Evolutionary conservation across 2,797 vertebrate species (phyloP).

Genomic region (Gallinago stenura): DNA sequence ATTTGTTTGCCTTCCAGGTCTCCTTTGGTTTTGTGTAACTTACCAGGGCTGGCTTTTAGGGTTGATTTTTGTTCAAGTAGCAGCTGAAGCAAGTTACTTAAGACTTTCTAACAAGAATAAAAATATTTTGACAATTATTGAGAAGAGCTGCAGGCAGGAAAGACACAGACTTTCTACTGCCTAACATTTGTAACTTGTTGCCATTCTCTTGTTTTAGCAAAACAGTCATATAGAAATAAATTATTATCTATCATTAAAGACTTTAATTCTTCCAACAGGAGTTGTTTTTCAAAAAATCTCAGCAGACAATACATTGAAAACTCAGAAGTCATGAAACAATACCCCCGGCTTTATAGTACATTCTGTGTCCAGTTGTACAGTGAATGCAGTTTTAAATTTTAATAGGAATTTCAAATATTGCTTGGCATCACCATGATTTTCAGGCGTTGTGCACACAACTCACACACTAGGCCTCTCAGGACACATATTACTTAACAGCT

Average conservation of each 20-base stretch:
- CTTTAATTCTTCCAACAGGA: not conserved
- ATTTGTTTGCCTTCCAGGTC: not conserved
- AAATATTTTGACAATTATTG: not conserved
- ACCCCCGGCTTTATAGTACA: not conserved
- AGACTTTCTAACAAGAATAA: not conserved
- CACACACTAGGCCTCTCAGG: not conserved
- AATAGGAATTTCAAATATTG: not conserved
- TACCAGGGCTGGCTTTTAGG: not conserved
- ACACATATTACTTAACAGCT: not conserved
- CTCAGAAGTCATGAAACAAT: not conserved
- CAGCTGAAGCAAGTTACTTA: not conserved
- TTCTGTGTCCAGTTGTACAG: not conserved
- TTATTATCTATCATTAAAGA: not conserved
- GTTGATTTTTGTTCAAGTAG: not conserved
- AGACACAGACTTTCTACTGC: not conserved
- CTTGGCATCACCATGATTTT: not conserved
- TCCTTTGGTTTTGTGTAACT: not conserved
- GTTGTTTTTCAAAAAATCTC: not conserved
- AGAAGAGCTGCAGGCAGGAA: not conserved
- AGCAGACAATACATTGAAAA: not conserved
- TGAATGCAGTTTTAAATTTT: not conserved
- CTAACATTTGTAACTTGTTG: not conserved
- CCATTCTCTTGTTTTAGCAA: not conserved
- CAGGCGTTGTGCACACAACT: not conserved
- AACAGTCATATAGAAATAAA: not conserved